Evolutionary conservation across 1,140 invertebrate genomes (phyloP).

Genomic region (Tribolium castaneum): DNA sequence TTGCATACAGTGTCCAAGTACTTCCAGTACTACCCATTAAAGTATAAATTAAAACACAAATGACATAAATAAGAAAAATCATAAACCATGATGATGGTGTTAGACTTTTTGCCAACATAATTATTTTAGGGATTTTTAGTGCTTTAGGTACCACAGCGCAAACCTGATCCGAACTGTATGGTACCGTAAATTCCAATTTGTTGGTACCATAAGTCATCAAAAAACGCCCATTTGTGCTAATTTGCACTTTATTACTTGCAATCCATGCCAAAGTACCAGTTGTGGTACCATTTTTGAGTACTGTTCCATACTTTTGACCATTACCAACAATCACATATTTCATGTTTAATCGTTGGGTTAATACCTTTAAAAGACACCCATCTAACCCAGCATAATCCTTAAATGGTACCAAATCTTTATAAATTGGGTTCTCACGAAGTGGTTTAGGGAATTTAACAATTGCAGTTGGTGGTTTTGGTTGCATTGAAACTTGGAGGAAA

Average conservation of each 20-base stretch:
- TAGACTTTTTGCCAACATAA: not conserved
- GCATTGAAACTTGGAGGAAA: not conserved
- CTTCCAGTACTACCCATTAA: not conserved
- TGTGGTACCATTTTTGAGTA: conserved; percentile 56
- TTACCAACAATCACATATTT: not conserved
- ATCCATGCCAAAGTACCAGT: conserved; percentile 62
- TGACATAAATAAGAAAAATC: not conserved
- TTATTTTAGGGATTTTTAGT: conserved; percentile 56
- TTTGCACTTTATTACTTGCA: conserved; percentile 55
- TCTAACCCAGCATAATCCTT: not conserved
- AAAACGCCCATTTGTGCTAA: conserved; percentile 62
- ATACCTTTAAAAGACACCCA: not conserved
- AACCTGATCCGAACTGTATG: conserved; percentile 60
- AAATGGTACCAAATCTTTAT: not conserved
- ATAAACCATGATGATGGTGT: not conserved
- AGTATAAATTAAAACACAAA: not conserved
- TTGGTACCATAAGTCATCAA: conserved; percentile 58
- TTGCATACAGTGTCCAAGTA: not conserved
- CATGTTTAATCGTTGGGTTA: not conserved
- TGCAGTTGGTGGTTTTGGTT: conserved; percentile 1
- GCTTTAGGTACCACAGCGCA: conserved; percentile 64
- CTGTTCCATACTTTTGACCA: conserved; percentile 54
- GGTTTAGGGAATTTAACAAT: not conserved
- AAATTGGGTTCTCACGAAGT: not conserved
- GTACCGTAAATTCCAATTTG: conserved; percentile 59